Percentiles rank a stretch among this genome's conserved stretches.
These are phyloP conservation scores for Acanthiza pusilla DNA, from an alignment of 2,797 vertebrate species.

Conservation along the genomic window DNA sequence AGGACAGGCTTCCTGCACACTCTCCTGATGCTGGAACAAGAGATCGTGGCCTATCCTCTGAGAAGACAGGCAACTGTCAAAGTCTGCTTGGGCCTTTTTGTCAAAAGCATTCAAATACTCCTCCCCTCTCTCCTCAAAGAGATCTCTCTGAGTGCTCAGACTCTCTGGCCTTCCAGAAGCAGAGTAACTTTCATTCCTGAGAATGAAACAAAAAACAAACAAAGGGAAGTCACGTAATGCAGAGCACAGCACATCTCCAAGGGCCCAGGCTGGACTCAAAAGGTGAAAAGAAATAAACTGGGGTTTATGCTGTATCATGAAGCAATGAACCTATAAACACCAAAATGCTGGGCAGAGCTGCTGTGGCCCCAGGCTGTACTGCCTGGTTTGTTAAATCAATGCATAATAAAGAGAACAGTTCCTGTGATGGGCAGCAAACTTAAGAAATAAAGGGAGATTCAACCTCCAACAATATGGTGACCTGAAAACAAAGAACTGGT, in stretches of 20 bases:
- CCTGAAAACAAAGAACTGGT: neutral
- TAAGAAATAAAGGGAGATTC: neutral
- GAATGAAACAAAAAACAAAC: constrained; percentile 45
- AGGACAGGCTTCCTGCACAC: constrained; percentile 72
- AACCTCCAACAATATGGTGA: neutral
- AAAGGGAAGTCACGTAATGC: constrained; percentile 16
- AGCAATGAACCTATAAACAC: neutral
- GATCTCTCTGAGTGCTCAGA: constrained; percentile 76
- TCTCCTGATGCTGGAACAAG: constrained; percentile 76
- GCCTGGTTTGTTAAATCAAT: neutral
- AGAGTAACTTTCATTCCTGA: constrained; percentile 83
- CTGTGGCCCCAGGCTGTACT: neutral
- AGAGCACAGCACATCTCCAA: constrained; percentile 44
- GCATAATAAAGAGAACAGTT: neutral
- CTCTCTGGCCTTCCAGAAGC: constrained; percentile 68
- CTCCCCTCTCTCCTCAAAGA: constrained; percentile 84
- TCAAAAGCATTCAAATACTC: constrained; percentile 83
- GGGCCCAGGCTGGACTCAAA: constrained; percentile 17
- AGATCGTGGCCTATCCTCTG: constrained; percentile 74
- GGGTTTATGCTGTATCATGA: constrained; percentile 7
- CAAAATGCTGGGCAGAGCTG: neutral
- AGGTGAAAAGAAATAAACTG: neutral
- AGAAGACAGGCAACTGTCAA: constrained; percentile 73
- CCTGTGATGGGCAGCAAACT: neutral
- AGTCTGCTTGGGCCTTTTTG: constrained; percentile 75